Evolutionary conservation across 2,113 vertebrate species (phyloP).

Genomic region (Passer montanus): DNA sequence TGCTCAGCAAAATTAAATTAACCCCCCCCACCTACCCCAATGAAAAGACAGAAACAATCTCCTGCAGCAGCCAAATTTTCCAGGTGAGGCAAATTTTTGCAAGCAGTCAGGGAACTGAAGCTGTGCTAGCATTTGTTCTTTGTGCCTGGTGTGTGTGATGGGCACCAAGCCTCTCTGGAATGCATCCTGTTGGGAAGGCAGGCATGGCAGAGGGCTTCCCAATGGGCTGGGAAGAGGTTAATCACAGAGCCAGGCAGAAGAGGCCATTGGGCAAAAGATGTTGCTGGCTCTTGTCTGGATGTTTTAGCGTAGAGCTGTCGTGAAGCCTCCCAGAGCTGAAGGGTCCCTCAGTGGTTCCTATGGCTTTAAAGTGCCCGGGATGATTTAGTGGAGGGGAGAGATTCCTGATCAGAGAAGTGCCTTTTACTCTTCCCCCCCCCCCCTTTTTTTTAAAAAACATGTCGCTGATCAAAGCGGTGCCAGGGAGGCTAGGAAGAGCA

Average conservation of each 20-base stretch:
- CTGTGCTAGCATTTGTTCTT: background rate
- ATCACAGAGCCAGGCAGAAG: background rate
- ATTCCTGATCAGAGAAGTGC: conserved; percentile 66
- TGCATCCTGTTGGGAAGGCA: background rate
- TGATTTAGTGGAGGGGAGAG: conserved; percentile 70
- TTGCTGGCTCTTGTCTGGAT: conserved; percentile 44
- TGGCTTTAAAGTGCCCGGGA: conserved; percentile 39
- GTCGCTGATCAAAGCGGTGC: conserved; percentile 61
- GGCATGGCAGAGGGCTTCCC: background rate
- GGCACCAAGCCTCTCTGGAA: background rate
- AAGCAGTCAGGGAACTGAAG: background rate
- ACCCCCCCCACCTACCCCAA: rapidly evolving
- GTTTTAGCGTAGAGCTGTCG: conserved; percentile 44
- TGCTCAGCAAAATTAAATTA: background rate
- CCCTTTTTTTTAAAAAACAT: background rate
- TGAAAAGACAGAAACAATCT: background rate
- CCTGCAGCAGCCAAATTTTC: background rate
- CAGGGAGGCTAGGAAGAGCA: conserved; percentile 49
- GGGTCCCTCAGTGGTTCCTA: conserved; percentile 38
- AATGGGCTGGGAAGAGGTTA: conserved; percentile 2
- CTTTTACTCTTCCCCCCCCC: background rate
- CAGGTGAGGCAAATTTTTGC: background rate
- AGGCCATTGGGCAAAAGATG: background rate
- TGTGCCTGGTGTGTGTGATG: rapidly evolving
- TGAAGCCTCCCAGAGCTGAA: conserved; percentile 54